Percentiles rank a stretch among this genome's conserved stretches.
phyloP scores from a whole-genome alignment of 2,888 invertebrate genomes.

The Hemicrepidius hirtus region DNA sequence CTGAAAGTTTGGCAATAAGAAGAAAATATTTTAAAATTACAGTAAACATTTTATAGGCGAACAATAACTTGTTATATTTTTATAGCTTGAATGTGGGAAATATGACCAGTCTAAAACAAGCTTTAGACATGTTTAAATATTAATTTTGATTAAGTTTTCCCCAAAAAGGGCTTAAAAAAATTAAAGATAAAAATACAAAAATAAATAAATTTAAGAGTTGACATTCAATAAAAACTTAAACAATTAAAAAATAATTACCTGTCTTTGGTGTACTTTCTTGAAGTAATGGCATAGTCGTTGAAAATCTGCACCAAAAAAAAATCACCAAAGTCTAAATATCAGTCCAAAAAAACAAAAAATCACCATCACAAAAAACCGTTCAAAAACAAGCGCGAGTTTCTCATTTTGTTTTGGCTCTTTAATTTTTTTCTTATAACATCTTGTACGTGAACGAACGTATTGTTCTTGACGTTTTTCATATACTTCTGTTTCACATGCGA shows the following conservation, averaged over 20 bases:
- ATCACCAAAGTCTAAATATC: constrained; percentile 23
- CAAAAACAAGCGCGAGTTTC: constrained; percentile 2
- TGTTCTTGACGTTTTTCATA: constrained; percentile 31
- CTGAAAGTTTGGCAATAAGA: too few species aligned
- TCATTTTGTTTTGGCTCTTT: neutral
- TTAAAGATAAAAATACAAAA: too few species aligned
- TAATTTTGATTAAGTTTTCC: neutral
- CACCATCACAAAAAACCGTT: constrained; percentile 42
- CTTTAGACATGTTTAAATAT: neutral
- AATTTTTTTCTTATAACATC: constrained; percentile 22
- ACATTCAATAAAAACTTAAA: too few species aligned
- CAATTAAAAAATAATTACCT: constrained; percentile 65
- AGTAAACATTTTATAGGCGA: too few species aligned
- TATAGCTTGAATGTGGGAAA: too few species aligned
- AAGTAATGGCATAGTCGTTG: constrained; percentile 67
- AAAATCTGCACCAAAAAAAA: constrained; percentile 39
- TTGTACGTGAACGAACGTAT: constrained; percentile 33
- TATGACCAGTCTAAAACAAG: neutral
- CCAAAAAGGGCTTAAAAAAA: neutral
- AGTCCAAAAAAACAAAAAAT: constrained; percentile 46
- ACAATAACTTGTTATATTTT: too few species aligned
- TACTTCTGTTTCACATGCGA: constrained; percentile 56
- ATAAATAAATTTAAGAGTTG: too few species aligned
- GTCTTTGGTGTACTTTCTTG: constrained; percentile 70
- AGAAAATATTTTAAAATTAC: too few species aligned